Base-by-base conservation (phyloP, 2,888 invertebrate species). In the Salticus scenicus region DNA sequence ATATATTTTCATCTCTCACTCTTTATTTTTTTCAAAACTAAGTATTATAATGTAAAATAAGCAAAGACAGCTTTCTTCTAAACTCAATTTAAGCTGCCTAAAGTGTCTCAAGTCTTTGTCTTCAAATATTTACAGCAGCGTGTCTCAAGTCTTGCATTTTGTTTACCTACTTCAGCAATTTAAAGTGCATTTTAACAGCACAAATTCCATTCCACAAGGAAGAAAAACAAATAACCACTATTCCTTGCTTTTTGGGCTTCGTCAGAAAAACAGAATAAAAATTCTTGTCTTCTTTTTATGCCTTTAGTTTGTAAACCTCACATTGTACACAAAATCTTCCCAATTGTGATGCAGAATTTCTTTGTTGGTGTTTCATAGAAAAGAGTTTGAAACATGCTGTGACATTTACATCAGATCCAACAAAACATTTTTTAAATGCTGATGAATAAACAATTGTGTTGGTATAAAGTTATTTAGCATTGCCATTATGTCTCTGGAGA, bases 101-200 rank as follows among this genome's bases (percentile, higher is more conserved):
- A 57, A 24, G 57, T 57, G 57, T 57, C 57, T 57, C 24, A 4
- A 24, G 57, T 4, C 57, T 57, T 57, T 57, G 17, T 57, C 57
- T 24, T 57, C 24, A 57, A 57, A 57, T 57, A 57, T 57, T 57
- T 57, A 57, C 57, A 57, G 57, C 57, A 24, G 24, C 4, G 57
- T 12, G 57, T 57, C 24, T 57, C 57, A 57, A 47, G 57, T 57
- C 57, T 24, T 24, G 24, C 57, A 57, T 57, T 57, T 24, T 57
- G 57, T 57, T 57, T 57, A 24, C 57, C 57, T 24, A 57, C 57
- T 57, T 57, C 57, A 57, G 24, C 57, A 57, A 57, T 57, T 57
- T 57, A 57, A 57, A 57, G 57, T 57, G 57, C 57, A 57, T 57
- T 57, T 57, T 57, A 57, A 57, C 57, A 57, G 57, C 57, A 57